phyloP scores from a whole-genome alignment of 2,797 vertebrate species.

The Thunnus albacares region DNA sequence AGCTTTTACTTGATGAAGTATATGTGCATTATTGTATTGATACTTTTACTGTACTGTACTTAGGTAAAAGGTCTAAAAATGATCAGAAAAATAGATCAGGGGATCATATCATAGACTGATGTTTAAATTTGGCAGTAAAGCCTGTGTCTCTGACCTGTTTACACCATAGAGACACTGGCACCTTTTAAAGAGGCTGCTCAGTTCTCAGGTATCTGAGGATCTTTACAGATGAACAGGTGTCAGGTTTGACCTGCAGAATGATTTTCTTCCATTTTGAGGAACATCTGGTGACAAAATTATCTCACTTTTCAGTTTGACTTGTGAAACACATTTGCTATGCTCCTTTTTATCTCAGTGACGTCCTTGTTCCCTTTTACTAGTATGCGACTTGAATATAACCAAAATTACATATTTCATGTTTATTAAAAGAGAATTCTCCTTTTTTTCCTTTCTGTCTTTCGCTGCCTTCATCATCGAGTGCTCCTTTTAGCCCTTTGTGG shows the following conservation, averaged over 20 bases:
- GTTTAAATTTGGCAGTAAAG: not conserved
- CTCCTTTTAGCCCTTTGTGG: constrained; percentile 50
- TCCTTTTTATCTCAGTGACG: not conserved
- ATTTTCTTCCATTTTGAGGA: constrained; percentile 35
- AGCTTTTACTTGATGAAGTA: too few relatives aligned
- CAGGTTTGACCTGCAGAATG: constrained; percentile 35
- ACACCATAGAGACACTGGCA: not conserved
- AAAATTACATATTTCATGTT: constrained; percentile 17
- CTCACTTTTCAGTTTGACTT: not conserved
- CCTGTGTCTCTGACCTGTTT: constrained; percentile 25
- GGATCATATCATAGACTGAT: not conserved
- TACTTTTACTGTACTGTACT: too few relatives aligned
- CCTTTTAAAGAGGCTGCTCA: constrained; percentile 24
- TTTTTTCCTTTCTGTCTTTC: constrained; percentile 18
- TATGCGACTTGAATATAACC: constrained; percentile 13
- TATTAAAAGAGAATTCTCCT: constrained; percentile 7
- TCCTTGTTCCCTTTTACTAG: not conserved
- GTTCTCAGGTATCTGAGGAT: constrained; percentile 4
- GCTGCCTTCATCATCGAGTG: constrained; percentile 46
- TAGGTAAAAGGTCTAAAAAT: too few relatives aligned
- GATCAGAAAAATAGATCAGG: not conserved
- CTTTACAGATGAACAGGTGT: constrained; percentile 41
- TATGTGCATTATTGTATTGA: not conserved
- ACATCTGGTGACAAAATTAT: constrained; percentile 36
- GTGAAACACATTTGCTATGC: not conserved